Conservation (phyloP, 2,797 vertebrate species). For the Sebastolobus altivelis region DNA sequence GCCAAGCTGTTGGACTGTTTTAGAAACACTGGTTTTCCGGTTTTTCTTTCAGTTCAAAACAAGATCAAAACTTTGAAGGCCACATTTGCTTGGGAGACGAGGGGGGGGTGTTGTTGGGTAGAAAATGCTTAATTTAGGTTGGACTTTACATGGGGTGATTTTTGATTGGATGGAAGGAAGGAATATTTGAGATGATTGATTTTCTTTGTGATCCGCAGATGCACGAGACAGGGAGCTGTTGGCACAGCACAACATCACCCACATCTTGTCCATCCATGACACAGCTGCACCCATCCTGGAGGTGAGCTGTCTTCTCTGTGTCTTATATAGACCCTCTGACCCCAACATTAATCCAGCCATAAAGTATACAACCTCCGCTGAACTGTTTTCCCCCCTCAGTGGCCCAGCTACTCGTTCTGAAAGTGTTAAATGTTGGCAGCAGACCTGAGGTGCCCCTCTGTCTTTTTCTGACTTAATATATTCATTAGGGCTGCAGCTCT, state of each 20-base stretch:
- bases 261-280: constrained; percentile 92
- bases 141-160: constrained; percentile 10
- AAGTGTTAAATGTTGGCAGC: constrained; percentile 29
- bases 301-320: constrained; percentile 82
- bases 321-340: constrained; percentile 9
- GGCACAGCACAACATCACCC: constrained; percentile 90
- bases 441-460: not conserved
- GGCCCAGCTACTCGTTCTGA: constrained; percentile 50
- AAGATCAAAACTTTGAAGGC: constrained; percentile 73
- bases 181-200: constrained; percentile 25
- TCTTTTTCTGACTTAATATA: not conserved
- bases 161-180: constrained; percentile 46
- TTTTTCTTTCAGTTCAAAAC: constrained; percentile 90
- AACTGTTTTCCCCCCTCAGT: not conserved
- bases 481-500: not conserved
- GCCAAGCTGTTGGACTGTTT: constrained; percentile 86
- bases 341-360: not conserved
- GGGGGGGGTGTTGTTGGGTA: constrained; percentile 52
- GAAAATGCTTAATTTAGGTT: constrained; percentile 68
- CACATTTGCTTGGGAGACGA: constrained; percentile 75
- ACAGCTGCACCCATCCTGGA: constrained; percentile 92
- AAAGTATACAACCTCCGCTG: not conserved
- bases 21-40: constrained; percentile 90
- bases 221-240: constrained; percentile 87
- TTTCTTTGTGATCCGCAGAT: constrained; percentile 80